Conservation (phyloP, 1,140 invertebrate species). For the Thaumetopoea pityocampa region DNA sequence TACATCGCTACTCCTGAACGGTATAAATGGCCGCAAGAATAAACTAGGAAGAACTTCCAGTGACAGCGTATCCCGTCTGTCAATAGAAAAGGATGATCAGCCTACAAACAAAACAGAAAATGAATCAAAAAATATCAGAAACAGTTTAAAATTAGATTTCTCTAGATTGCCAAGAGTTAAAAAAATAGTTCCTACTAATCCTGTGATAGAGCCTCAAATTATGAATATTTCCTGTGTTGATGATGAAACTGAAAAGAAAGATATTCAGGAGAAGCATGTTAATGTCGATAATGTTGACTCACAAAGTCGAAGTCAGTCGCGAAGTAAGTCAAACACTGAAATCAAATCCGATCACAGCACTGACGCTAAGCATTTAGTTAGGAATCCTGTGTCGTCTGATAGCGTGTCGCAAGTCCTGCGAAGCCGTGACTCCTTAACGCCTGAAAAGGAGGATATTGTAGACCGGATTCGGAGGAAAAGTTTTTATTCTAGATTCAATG, state of each 20-base stretch:
- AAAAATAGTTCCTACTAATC: slow-evolving; percentile 73
- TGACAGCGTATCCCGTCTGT: slow-evolving; percentile 40
- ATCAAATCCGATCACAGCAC: slow-evolving; percentile 48
- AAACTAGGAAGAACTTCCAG: slow-evolving; percentile 53
- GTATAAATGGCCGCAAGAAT: slow-evolving; percentile 60
- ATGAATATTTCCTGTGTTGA: slow-evolving; percentile 52
- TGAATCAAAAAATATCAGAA: slow-evolving; percentile 60
- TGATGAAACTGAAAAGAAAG: slow-evolving; percentile 48
- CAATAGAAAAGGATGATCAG: slow-evolving; percentile 41
- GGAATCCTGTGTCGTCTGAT: slow-evolving; percentile 35
- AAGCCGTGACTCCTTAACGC: slow-evolving; percentile 54
- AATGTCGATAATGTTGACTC: slow-evolving; percentile 54
- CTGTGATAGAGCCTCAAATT: slow-evolving; percentile 70
- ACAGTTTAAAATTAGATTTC: slow-evolving; percentile 82
- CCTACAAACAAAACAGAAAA: slow-evolving; percentile 45
- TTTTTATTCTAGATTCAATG: slow-evolving; percentile 92
- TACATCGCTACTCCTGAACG: slow-evolving; percentile 68
- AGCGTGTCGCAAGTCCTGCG: slow-evolving; percentile 34
- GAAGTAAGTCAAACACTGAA: slow-evolving; percentile 65
- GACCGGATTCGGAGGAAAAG: slow-evolving; percentile 92
- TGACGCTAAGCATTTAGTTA: slow-evolving; percentile 41
- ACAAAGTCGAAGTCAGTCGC: slow-evolving; percentile 51
- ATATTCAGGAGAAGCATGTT: slow-evolving; percentile 62
- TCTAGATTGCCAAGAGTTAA: slow-evolving; percentile 78
- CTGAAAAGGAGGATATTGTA: slow-evolving; percentile 83